Conservation (phyloP, 2,888 invertebrate genomes). For the Athripsodes cinereus region DNA sequence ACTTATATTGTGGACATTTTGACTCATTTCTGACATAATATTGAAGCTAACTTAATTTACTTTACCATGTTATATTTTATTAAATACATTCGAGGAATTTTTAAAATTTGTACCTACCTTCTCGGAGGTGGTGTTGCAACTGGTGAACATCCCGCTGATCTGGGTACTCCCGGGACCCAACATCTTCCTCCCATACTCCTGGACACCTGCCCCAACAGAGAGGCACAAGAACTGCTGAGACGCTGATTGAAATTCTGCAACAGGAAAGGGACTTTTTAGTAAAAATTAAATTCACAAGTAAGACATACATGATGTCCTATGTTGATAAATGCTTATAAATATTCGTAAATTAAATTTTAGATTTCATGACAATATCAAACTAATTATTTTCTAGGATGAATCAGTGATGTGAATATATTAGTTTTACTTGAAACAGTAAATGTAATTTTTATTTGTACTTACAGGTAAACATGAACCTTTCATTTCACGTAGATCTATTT, state of each 20-base stretch:
- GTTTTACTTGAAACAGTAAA: not conserved
- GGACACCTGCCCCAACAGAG: slow-evolving; percentile 43
- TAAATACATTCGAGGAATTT: too few species aligned
- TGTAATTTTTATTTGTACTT: slow-evolving; percentile 32
- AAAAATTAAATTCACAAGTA: too few species aligned
- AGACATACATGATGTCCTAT: too few species aligned
- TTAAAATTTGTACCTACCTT: too few species aligned
- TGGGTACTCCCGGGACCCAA: slow-evolving; percentile 32
- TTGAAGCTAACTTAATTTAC: too few species aligned
- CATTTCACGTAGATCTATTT: slow-evolving; percentile 84
- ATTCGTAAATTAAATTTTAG: too few species aligned
- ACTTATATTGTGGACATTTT: too few species aligned
- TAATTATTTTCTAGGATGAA: not conserved
- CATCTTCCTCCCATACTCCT: slow-evolving; percentile 31
- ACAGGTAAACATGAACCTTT: slow-evolving; percentile 75
- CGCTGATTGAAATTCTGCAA: slow-evolving; percentile 48
- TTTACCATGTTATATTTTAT: too few species aligned
- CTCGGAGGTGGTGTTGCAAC: slow-evolving; percentile 31
- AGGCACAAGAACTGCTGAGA: slow-evolving; percentile 44
- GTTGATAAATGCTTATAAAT: too few species aligned
- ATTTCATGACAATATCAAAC: too few species aligned
- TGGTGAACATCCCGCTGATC: slow-evolving; percentile 31
- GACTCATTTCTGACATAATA: too few species aligned
- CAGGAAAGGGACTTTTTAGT: too few species aligned
- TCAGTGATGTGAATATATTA: not conserved